These are phyloP conservation scores for Drosophila kurseongensis DNA, from an alignment of 1,140 invertebrate species.

Conservation along the genomic window DNA sequence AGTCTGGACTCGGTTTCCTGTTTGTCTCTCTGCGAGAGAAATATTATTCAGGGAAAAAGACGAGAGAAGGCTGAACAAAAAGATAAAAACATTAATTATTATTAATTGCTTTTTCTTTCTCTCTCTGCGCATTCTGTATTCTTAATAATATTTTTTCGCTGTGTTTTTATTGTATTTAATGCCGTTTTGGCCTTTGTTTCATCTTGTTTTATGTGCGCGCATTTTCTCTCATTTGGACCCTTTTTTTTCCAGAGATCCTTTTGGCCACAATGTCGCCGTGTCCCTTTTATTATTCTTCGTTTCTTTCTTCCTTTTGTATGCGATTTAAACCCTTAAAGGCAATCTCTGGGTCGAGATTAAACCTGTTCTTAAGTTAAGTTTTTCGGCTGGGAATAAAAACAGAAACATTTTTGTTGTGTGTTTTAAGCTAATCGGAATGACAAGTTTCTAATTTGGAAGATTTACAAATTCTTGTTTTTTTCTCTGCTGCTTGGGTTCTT, in stretches of 20 bases:
- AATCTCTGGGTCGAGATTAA: conserved; percentile 33
- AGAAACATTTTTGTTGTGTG: conserved; percentile 21
- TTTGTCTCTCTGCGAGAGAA: conserved; percentile 28
- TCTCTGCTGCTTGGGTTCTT: conserved; percentile 11
- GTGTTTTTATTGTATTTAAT: conserved; percentile 50
- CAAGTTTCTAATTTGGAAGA: conserved; percentile 72
- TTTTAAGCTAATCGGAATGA: conserved; percentile 68
- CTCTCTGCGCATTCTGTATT: conserved; percentile 33
- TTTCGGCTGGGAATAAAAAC: conserved; percentile 16
- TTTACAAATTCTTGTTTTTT: conserved; percentile 37
- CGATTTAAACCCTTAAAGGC: conserved; percentile 40
- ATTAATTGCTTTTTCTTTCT: conserved; percentile 72
- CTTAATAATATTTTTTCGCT: conserved; percentile 55
- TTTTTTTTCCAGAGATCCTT: conserved; percentile 29
- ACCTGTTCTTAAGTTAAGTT: conserved; percentile 43
- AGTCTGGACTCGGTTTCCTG: conserved; percentile 41
- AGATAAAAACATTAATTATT: conserved; percentile 83
- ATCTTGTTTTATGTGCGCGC: conserved; percentile 35
- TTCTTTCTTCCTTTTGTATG: conserved; percentile 22
- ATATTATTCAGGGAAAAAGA: conserved; percentile 30
- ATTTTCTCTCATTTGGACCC: conserved; percentile 48
- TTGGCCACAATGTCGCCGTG: conserved; percentile 36
- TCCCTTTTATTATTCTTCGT: not conserved
- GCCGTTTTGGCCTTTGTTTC: conserved; percentile 70
- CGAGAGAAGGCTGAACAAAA: conserved; percentile 53